phyloP scores from a whole-genome alignment of 2,113 vertebrate genomes.

The Strigops habroptila region DNA sequence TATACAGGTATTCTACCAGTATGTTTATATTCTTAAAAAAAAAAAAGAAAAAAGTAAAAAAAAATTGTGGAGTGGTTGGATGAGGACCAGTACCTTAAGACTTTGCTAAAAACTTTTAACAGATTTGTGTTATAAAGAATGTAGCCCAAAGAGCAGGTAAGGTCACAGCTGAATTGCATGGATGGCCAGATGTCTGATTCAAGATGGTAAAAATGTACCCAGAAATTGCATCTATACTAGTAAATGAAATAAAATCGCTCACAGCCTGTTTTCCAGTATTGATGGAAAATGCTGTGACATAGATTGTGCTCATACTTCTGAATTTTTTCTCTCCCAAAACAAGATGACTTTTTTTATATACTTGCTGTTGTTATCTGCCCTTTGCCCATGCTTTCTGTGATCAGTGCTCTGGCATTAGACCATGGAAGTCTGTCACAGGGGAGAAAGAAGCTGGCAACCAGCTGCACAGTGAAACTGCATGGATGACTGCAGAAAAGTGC shows the following conservation, averaged over 20 bases:
- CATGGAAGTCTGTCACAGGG: not conserved
- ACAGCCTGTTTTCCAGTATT: not conserved
- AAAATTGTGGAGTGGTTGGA: too few relatives aligned
- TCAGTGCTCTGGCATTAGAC: not conserved
- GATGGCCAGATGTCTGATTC: not conserved
- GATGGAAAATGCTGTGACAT: too few relatives aligned
- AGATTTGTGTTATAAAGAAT: not conserved
- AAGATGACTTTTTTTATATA: not conserved
- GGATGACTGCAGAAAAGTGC: not conserved
- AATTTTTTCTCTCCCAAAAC: not conserved
- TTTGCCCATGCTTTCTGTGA: not conserved
- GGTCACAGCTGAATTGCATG: not conserved
- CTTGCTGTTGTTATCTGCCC: not conserved
- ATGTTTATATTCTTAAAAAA: too few relatives aligned
- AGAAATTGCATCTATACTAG: not conserved
- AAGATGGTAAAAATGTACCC: not conserved
- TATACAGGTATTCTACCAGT: too few relatives aligned
- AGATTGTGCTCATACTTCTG: not conserved
- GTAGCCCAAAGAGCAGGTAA: not conserved
- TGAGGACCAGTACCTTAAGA: too few relatives aligned
- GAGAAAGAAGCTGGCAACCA: not conserved
- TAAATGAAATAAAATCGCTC: not conserved
- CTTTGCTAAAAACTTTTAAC: not conserved
- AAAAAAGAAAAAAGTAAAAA: too few relatives aligned
- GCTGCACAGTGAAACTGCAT: not conserved